Evolutionary conservation across 2,113 vertebrate species (phyloP).

Genomic region (Hippocampus comes): DNA sequence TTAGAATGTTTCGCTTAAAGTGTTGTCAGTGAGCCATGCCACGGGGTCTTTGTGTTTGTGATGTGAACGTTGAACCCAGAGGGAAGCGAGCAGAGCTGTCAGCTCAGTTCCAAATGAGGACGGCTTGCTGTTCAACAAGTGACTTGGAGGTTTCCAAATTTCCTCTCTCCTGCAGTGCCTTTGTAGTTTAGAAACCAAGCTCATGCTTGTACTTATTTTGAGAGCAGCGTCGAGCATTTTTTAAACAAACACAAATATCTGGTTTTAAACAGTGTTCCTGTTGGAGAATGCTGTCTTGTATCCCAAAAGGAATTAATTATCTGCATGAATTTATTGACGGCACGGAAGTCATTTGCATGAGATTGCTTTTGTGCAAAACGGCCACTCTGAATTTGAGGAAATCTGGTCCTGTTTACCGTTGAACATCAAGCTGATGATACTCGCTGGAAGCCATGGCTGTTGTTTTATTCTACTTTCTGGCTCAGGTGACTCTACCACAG

Average conservation of each 20-base stretch:
- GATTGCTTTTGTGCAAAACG: too few relatives aligned
- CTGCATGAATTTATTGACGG: too few relatives aligned
- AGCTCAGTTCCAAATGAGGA: slow-evolving; percentile 28
- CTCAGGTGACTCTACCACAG: background rate
- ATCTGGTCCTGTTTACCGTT: too few relatives aligned
- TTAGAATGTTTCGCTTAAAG: slow-evolving; percentile 60
- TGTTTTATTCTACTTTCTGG: background rate
- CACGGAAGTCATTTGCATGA: too few relatives aligned
- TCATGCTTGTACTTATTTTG: background rate
- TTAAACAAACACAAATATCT: background rate
- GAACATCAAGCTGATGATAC: too few relatives aligned
- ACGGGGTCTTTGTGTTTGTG: slow-evolving; percentile 32
- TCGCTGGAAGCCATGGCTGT: too few relatives aligned
- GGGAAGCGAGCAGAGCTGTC: slow-evolving; percentile 38
- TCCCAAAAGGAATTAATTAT: background rate
- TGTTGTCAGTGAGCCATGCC: slow-evolving; percentile 25
- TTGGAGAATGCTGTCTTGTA: background rate
- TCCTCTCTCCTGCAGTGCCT: slow-evolving; percentile 14
- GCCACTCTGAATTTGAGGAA: too few relatives aligned
- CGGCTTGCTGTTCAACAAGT: slow-evolving; percentile 40
- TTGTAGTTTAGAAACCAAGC: slow-evolving; percentile 2
- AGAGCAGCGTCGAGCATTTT: background rate
- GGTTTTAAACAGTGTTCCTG: background rate
- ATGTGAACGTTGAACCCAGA: slow-evolving; percentile 20
- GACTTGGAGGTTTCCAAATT: slow-evolving; percentile 21